These are phyloP conservation scores for Pseudomugil tenellus DNA, from an alignment of 2,797 vertebrate genomes.

Conservation along the genomic window DNA sequence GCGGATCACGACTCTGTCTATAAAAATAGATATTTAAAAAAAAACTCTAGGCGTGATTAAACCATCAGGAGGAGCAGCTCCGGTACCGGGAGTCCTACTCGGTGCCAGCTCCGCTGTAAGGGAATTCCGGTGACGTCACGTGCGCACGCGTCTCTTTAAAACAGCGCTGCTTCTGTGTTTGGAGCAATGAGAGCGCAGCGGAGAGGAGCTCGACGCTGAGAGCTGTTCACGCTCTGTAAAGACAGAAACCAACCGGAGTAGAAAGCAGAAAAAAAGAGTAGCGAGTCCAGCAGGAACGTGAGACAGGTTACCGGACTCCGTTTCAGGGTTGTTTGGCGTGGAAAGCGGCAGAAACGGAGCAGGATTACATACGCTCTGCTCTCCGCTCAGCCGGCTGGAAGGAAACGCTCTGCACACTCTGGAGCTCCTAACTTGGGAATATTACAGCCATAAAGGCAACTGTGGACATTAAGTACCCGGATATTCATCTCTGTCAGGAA, in stretches of 20 bases:
- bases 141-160: constrained; percentile 73
- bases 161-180: constrained; percentile 39
- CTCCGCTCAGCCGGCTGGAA: constrained; percentile 49
- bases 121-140: constrained; percentile 87
- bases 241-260: constrained; percentile 34
- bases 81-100: constrained; percentile 41
- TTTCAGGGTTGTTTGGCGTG: constrained; percentile 43
- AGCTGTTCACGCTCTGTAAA: constrained; percentile 5
- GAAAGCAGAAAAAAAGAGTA: constrained; percentile 1
- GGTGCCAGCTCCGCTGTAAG: constrained; percentile 75
- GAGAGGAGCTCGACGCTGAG: constrained; percentile 36
- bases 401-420: constrained; percentile 49
- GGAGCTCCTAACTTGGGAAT: constrained; percentile 48
- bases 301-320: background rate
- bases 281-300: background rate
- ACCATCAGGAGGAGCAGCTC: constrained; percentile 5
- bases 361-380: constrained; percentile 34
- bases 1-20: constrained; percentile 63
- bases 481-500: constrained; percentile 9
- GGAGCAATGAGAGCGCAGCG: constrained; percentile 7
- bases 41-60: background rate
- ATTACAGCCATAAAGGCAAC: constrained; percentile 5
- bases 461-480: constrained; percentile 5
- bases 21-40: background rate
- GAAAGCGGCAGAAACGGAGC: constrained; percentile 45